These are phyloP conservation scores for Melinaea menophilus DNA, from an alignment of 2,888 invertebrate species.

Conservation along the genomic window DNA sequence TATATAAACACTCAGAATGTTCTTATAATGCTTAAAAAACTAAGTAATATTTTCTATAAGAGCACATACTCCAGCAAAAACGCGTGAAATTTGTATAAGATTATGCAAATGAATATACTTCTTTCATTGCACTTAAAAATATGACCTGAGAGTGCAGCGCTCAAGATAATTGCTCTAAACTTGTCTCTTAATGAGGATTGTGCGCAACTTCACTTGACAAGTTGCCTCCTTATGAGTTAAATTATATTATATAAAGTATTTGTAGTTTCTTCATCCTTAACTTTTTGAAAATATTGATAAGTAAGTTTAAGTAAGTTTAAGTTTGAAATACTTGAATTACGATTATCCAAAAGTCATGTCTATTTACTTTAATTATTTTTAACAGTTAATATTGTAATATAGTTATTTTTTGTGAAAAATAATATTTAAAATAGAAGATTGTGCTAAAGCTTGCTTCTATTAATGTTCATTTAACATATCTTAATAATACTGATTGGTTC, in stretches of 20 bases:
- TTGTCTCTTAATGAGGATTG: conserved; percentile 61
- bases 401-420: no score
- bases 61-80: background rate
- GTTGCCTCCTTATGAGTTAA: conserved; percentile 33
- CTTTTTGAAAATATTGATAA: conserved; percentile 25
- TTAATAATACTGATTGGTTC: no score
- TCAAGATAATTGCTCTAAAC: conserved; percentile 68
- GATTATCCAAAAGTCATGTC: no score
- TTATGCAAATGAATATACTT: conserved; percentile 5
- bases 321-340: background rate
- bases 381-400: no score
- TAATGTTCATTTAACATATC: no score
- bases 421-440: no score
- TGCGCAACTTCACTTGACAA: conserved; percentile 38
- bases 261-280: conserved; percentile 53
- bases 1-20: no score
- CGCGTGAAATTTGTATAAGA: background rate
- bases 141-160: conserved; percentile 60
- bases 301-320: conserved; percentile 37
- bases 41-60: background rate
- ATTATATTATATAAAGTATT: conserved; percentile 33
- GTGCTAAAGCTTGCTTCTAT: no score
- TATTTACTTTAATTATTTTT: no score
- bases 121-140: conserved; percentile 40
- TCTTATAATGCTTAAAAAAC: no score